Base-by-base conservation (phyloP, 2,113 vertebrate species). In the Macrotus californicus region DNA sequence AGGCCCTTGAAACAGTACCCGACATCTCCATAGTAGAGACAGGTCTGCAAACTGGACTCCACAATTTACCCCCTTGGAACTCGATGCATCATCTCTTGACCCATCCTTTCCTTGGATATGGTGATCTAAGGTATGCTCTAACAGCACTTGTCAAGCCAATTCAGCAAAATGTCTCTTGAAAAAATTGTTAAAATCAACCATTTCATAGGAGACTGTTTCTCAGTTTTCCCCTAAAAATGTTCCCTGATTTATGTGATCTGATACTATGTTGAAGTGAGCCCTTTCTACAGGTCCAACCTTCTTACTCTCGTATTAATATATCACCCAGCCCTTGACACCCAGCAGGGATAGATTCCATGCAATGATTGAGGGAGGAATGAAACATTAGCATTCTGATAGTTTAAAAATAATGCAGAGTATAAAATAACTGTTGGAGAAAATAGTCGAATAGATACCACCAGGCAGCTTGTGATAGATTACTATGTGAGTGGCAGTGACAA, bases 381-480 rank as follows among this genome's bases (percentile, higher is more conserved):
- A 36, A 64, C 56, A 36, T 16, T 72, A 41, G n/a, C 15, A 87
- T 76, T 52, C n/a, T 66, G 15, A 64, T 13, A 93, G 59, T 93
- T 94, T 24, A 72, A 91, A 89, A 91, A 76, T 79, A 67, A 66
- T 64, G 39, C 16, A 89, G 43, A 66, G 64, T 91, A 64, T 66
- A 91, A 86, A 82, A 54, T 67, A 90, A 79, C 31, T 50, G 24
- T 41, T 72, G 48, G 59, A 81, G 91, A 50, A 70, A 89, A 93
- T 39, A 66, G 6, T 36, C 59, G 50, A 80, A 21, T 36, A 50
- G 64, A 82, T 85, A 6, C 41, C 19, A 80, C 39, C 76, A 54
- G 70, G 52, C 26, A 92, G n/a, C 11, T 59, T 34, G n/a, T 94
- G 85, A 89, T 67, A 86, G 59, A 96, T 92, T 88, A 34, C 46